phyloP scores from a whole-genome alignment of 2,888 invertebrate species.

The Acrocyrtus sp. region DNA sequence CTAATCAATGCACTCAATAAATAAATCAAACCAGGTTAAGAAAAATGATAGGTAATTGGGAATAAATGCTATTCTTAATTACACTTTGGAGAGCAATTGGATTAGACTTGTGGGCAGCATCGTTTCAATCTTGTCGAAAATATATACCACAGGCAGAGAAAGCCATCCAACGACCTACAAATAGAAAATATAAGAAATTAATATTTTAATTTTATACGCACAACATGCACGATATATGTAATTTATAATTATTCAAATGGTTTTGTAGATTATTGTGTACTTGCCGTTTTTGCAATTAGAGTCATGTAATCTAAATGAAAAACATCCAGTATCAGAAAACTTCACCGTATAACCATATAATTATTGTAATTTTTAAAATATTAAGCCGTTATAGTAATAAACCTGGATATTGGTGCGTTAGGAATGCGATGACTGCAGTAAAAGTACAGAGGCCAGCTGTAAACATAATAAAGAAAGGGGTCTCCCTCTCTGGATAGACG shows the following conservation, averaged over 20 bases:
- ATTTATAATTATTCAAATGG: too few species aligned
- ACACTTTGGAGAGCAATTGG: constrained; percentile 69
- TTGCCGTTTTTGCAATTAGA: constrained; percentile 78
- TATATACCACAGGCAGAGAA: constrained; percentile 81
- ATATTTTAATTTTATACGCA: too few species aligned
- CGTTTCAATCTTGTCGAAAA: constrained; percentile 83
- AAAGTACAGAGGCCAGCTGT: constrained; percentile 93
- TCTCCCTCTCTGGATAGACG: constrained; percentile 91
- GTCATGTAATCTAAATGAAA: constrained; percentile 93
- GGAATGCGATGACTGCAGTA: constrained; percentile 85
- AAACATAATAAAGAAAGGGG: constrained; percentile 91
- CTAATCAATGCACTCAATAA: too few species aligned
- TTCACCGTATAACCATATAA: too few species aligned
- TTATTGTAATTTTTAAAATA: too few species aligned
- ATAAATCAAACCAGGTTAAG: background rate
- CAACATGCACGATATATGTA: too few species aligned
- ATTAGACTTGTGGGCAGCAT: constrained; percentile 83
- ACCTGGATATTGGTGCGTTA: constrained; percentile 93
- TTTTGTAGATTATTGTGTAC: too few species aligned
- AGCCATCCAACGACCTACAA: constrained; percentile 78
- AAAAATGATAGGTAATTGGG: constrained; percentile 9
- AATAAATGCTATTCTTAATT: too few species aligned
- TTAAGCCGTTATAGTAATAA: too few species aligned
- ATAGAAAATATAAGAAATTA: too few species aligned
- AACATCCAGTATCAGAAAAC: too few species aligned